Base-by-base conservation (phyloP, 2,113 vertebrate species). In the Guaruba guarouba region DNA sequence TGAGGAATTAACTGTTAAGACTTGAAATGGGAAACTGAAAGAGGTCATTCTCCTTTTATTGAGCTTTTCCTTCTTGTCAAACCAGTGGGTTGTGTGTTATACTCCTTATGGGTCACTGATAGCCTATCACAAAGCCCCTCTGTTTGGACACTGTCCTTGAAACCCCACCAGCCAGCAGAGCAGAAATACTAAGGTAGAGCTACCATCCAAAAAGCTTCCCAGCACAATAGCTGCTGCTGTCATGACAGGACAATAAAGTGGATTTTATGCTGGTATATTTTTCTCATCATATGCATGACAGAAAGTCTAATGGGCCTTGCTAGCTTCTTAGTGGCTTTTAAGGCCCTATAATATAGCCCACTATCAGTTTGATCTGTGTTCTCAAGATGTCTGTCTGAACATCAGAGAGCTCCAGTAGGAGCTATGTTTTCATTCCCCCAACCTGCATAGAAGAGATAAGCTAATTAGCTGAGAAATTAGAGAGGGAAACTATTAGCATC, bases 71-170 rank as follows among this genome's bases (percentile, higher is more conserved):
- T 96, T 79, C 98, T 98, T 98, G 98, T 98, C 98, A 98, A 95
- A 97, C 97, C 95, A 86, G 95, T 37, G 71, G 97, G 97, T 95
- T 94, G 94, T 88, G 77, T 83, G 95, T 97, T 98, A 35, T 97
- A 69, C 82, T 94, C 92, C 96, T 97, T 93, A 94, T 55, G 94
- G 98, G 98, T 98, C 98, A 98, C 98, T 97, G 97, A 98, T 69
- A 97, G 97, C 97, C 98, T 98, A 95, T 98, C 99, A 99, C 99
- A 99, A 99, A 99, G 99, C 98, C 98, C 97, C 98, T 99, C 98
- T 99, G 98, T 99, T 97, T 97, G 83, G 94, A 76, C 54, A 79
- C 91, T 20, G 39, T 92, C 96, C 97, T 96, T 9, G 52, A 95
- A 98, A 96, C 94, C 92, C 96, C 95, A 96, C 97, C 92, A 96